phyloP scores from a whole-genome alignment of 2,113 vertebrate genomes.

The Apteryx owenii region DNA sequence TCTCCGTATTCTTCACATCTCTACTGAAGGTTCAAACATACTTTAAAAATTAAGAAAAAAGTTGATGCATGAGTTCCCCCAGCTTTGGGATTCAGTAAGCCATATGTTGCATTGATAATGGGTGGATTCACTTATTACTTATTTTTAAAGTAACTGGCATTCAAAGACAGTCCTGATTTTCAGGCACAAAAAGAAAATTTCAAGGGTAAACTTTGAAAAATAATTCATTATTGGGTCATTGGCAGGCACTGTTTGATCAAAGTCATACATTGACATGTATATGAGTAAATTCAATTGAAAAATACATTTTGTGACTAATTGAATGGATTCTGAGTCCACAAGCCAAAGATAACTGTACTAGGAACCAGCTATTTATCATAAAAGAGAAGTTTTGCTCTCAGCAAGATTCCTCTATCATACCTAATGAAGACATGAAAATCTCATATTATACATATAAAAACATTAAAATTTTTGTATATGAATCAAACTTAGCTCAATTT shows the following conservation, averaged over 20 bases:
- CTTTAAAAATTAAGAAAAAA: not conserved
- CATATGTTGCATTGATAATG: not conserved
- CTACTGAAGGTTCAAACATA: not conserved
- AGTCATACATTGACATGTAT: rapidly evolving
- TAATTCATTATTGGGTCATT: not conserved
- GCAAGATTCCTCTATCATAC: not conserved
- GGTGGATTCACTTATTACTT: not conserved
- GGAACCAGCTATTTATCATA: not conserved
- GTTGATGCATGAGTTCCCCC: not conserved
- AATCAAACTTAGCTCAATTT: not conserved
- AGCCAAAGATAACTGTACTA: not conserved
- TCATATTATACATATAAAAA: rapidly evolving
- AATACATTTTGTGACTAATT: rapidly evolving
- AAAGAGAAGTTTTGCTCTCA: not conserved
- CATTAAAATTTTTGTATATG: not conserved
- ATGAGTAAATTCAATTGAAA: not conserved
- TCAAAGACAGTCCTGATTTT: not conserved
- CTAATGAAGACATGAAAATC: not conserved
- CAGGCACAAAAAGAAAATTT: not conserved
- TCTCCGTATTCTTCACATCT: not conserved
- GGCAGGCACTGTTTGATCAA: not conserved
- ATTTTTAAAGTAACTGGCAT: not conserved
- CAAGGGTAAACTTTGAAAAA: not conserved
- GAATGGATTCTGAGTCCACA: not conserved
- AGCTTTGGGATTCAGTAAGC: not conserved